Percentiles rank a stretch among this genome's conserved stretches.
Evolutionary conservation across 2,113 vertebrate genomes (phyloP).

Genomic region (Phaethornis superciliosus): DNA sequence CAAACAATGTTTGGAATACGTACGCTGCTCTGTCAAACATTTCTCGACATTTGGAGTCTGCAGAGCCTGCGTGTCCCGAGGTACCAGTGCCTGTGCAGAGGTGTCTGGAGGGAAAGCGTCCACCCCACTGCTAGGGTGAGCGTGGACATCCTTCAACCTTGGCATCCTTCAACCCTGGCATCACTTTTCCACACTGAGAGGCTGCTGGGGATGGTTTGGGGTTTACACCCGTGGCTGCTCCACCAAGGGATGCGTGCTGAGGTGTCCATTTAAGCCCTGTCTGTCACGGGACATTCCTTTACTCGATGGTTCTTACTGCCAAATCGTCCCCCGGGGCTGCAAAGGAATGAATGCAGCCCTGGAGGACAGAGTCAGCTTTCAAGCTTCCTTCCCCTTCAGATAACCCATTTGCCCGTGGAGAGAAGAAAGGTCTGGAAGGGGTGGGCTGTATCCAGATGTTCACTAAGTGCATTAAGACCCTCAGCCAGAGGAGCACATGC

Average conservation of each 20-base stretch:
- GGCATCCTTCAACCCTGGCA: not conserved
- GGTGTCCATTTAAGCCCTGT: constrained; percentile 19
- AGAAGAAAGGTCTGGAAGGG: constrained; percentile 62
- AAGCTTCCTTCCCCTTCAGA: constrained; percentile 65
- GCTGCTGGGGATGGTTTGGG: not conserved
- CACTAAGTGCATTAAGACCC: constrained; percentile 40
- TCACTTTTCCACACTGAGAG: not conserved
- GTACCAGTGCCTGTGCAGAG: constrained; percentile 41
- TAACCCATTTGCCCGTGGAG: constrained; percentile 37
- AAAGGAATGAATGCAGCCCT: not conserved
- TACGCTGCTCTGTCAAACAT: constrained; percentile 75
- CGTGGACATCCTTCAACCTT: not conserved
- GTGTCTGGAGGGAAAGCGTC: constrained; percentile 30
- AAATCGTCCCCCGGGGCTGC: not conserved
- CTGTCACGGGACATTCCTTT: constrained; percentile 55
- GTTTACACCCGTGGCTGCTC: not conserved
- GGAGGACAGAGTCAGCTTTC: constrained; percentile 40
- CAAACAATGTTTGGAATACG: constrained; percentile 81
- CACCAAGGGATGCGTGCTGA: fast-evolving
- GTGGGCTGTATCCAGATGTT: constrained; percentile 18
- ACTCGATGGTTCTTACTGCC: not conserved
- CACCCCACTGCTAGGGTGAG: not conserved
- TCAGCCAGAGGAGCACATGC: constrained; percentile 56
- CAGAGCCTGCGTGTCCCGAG: constrained; percentile 55
- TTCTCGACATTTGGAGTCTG: constrained; percentile 76